These are phyloP conservation scores for Lasioglossum albipes DNA, from an alignment of 1,140 invertebrate species.

Conservation along the genomic window DNA sequence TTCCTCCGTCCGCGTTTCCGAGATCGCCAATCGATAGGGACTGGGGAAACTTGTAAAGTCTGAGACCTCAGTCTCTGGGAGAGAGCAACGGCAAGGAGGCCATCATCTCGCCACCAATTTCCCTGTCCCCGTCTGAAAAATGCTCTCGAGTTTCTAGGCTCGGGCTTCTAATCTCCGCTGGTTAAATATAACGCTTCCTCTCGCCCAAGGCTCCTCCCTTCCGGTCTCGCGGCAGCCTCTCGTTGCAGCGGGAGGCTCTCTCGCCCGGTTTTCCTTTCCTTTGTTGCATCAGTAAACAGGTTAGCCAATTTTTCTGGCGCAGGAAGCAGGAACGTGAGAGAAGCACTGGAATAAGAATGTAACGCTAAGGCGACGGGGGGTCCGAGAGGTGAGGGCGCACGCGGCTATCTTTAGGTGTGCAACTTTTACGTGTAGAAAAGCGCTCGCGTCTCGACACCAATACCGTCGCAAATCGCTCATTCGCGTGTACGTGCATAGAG, in stretches of 20 bases:
- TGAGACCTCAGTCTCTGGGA: no score
- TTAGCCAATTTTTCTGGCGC: slow-evolving; percentile 51
- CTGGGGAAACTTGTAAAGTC: no score
- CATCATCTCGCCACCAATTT: neutral
- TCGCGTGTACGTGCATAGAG: no score
- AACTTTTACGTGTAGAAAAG: slow-evolving; percentile 9
- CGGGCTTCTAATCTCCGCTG: neutral
- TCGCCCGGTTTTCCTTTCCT: slow-evolving; percentile 34
- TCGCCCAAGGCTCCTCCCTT: neutral
- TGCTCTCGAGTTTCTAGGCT: neutral
- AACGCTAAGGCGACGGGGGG: neutral
- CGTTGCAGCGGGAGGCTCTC: neutral
- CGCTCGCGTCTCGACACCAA: neutral
- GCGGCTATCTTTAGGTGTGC: slow-evolving; percentile 9
- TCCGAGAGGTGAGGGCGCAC: no score
- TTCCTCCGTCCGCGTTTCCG: no score
- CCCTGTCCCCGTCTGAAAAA: neutral
- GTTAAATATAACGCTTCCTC: slow-evolving; percentile 17
- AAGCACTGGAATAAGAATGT: slow-evolving; percentile 46
- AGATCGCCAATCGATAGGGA: no score
- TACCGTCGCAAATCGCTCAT: no score
- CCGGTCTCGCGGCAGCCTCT: neutral
- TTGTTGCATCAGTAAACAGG: slow-evolving; percentile 48
- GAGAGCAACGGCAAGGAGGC: neutral
- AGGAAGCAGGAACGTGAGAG: slow-evolving; percentile 48